Base-by-base conservation (phyloP, 2,888 invertebrate genomes). In the Machimus rusticus region DNA sequence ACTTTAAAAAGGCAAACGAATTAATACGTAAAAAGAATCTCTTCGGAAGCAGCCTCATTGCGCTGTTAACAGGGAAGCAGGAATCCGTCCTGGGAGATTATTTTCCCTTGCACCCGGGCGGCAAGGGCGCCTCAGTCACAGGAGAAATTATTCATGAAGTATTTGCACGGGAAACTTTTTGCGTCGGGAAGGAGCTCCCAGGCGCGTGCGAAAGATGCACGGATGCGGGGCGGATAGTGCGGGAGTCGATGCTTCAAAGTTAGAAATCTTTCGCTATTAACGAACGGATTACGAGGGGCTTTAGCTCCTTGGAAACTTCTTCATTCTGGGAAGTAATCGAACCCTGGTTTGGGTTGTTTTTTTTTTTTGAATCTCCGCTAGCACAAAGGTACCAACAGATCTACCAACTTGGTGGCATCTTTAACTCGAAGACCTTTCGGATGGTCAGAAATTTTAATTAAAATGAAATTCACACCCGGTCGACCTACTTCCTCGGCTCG, bases 391-490 rank as follows among this genome's bases (percentile, higher is more conserved):
- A 23, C 6, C 19, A 28, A 66, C 0, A 19, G 77, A 37, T 39
- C 14, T 39, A 39, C 39, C 74, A 12, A 8, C 16, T 74, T 39
- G 39, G n/a, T 12, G n/a, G n/a, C 77, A 28, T 77, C 39, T 39
- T 34, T 19, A 34, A 23, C 66, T 23, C 12, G 4, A 14, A 19
- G 28, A 66, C 28, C 66, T 28, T 66, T 66, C 4, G 66, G 39
- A 1, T 39, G 34, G 77, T 39, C 77, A 77, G 77, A 77, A 28
- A 77, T 77, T 77, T 77, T 77, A 77, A 77, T 77, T 77, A 77
- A 77, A 77, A 77, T 77, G 37, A 77, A 37, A 77, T 77, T 77
- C 77, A 77, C n/a, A 39, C 39, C 77, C n/a, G 16, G 39, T 34
- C 77, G 19, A 77, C 66, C 66, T 66, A 66, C 19, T 66, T 23